Conservation (phyloP, 2,888 invertebrate genomes). For the Galerucella calmariensis region DNA sequence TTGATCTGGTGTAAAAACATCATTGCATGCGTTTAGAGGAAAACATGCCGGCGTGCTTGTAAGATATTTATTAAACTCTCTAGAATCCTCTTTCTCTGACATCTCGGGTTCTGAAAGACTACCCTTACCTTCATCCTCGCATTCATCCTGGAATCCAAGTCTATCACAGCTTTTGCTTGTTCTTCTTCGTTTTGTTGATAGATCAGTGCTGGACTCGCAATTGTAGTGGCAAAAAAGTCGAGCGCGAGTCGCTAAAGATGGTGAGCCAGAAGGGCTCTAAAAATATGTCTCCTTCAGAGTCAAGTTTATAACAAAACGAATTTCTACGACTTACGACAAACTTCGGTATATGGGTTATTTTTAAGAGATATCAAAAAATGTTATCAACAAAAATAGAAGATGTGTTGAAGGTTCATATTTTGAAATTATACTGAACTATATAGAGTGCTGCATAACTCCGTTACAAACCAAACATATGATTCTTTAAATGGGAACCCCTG, state of each 20-base stretch:
- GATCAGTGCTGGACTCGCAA: constrained; percentile 58
- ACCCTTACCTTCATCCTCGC: constrained; percentile 40
- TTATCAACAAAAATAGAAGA: no score
- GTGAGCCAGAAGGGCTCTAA: constrained; percentile 52
- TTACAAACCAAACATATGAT: no score
- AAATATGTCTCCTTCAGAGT: constrained; percentile 39
- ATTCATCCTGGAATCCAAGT: constrained; percentile 36
- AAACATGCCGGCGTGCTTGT: constrained; percentile 64
- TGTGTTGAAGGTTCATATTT: no score
- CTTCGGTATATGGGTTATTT: no score
- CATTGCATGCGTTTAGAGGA: constrained; percentile 50
- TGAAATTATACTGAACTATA: no score
- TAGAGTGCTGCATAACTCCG: no score
- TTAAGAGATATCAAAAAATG: no score
- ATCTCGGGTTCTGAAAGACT: constrained; percentile 58
- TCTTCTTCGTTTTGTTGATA: constrained; percentile 43
- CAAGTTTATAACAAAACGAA: not conserved
- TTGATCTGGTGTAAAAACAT: constrained; percentile 66
- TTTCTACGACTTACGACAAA: not conserved
- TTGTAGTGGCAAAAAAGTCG: constrained; percentile 62
- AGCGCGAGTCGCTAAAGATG: constrained; percentile 53
- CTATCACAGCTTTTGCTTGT: constrained; percentile 25
- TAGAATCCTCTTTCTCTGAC: constrained; percentile 44
- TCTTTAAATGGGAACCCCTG: no score
- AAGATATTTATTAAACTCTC: constrained; percentile 51